phyloP scores from a whole-genome alignment of 2,113 vertebrate genomes.

The Ceuthmochares aereus region DNA sequence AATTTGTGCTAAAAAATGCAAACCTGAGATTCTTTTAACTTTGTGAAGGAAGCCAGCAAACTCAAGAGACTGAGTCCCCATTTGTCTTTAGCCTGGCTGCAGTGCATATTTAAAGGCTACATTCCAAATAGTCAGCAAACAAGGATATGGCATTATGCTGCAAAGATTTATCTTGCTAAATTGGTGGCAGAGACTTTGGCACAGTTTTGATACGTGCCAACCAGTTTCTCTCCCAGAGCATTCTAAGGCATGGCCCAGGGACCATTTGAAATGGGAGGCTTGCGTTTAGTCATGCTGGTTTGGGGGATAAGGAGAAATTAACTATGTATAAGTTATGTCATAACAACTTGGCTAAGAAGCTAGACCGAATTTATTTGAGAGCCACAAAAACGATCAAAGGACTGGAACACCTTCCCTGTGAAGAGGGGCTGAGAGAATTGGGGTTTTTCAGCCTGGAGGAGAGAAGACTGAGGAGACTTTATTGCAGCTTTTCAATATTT shows the following conservation, averaged over 20 bases:
- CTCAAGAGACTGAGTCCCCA: too few relatives aligned
- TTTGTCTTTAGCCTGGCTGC: neutral
- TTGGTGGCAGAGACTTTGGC: neutral
- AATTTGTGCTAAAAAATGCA: neutral
- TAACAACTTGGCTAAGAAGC: neutral
- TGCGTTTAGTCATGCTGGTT: accelerated
- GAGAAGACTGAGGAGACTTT: too few relatives aligned
- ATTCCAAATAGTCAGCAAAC: accelerated
- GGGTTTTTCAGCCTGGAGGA: too few relatives aligned
- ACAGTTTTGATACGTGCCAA: neutral
- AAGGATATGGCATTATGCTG: neutral
- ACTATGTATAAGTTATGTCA: neutral
- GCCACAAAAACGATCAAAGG: too few relatives aligned
- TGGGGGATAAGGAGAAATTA: neutral
- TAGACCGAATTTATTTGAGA: neutral
- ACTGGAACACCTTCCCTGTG: too few relatives aligned
- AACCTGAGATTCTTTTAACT: neutral
- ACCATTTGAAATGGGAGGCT: neutral
- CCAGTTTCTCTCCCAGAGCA: neutral
- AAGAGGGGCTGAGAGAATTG: too few relatives aligned
- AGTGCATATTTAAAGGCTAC: accelerated
- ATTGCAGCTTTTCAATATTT: too few relatives aligned
- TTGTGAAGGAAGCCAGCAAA: neutral
- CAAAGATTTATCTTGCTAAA: neutral
- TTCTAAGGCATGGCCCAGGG: neutral